phyloP scores from a whole-genome alignment of 2,888 invertebrate genomes.

The Tuta absoluta region DNA sequence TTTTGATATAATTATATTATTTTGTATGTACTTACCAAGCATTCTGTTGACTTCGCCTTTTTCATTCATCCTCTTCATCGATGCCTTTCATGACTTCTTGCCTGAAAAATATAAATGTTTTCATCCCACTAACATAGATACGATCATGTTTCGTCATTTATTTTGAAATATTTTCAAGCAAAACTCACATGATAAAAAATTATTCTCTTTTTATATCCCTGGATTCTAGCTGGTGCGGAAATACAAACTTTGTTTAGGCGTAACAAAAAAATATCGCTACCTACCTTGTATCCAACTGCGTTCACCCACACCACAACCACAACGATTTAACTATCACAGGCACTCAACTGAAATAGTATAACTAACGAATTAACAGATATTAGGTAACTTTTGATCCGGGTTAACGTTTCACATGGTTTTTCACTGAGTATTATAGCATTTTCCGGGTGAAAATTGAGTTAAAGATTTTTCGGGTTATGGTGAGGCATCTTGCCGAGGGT shows the following conservation, averaged over 20 bases:
- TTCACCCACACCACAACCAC: slow-evolving; percentile 50
- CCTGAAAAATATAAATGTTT: slow-evolving; percentile 44
- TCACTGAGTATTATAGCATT: slow-evolving; percentile 54
- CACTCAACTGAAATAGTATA: slow-evolving; percentile 56
- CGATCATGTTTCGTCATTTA: not conserved
- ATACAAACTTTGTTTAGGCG: slow-evolving; percentile 17
- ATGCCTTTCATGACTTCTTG: slow-evolving; percentile 65
- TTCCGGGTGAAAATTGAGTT: slow-evolving; percentile 53
- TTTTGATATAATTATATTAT: not conserved
- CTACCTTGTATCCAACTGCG: slow-evolving; percentile 52
- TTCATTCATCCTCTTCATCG: slow-evolving; percentile 75
- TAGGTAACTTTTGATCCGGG: slow-evolving; percentile 41
- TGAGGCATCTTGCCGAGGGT: slow-evolving; percentile 71
- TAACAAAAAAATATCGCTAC: slow-evolving; percentile 8
- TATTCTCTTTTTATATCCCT: not conserved
- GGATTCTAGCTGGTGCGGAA: not conserved
- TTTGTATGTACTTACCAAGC: slow-evolving; percentile 65
- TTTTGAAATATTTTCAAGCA: too few species aligned
- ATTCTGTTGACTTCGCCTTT: slow-evolving; percentile 72
- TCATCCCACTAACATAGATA: too few species aligned
- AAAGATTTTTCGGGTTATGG: slow-evolving; percentile 70
- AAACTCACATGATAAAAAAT: too few species aligned
- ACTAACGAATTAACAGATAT: slow-evolving; percentile 46
- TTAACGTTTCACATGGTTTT: slow-evolving; percentile 51
- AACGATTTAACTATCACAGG: slow-evolving; percentile 61